Conservation (phyloP, 2,888 invertebrate species). For the Nephrotoma flavescens region DNA sequence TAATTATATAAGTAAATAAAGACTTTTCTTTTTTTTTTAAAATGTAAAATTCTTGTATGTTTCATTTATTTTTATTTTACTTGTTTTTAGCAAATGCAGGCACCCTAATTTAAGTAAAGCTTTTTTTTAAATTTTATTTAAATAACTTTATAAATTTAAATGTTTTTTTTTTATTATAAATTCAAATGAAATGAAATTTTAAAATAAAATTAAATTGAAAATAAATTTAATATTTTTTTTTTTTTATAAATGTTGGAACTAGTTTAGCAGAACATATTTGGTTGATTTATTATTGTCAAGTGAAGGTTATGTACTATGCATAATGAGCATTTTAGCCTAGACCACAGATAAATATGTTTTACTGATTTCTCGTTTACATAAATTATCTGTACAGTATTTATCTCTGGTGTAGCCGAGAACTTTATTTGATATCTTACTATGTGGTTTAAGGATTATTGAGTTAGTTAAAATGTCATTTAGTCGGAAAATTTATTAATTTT, state of each 20-base stretch:
- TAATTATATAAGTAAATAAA: not conserved
- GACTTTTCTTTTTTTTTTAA: not conserved
- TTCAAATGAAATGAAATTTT: not conserved
- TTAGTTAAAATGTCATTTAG: not conserved
- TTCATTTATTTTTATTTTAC: not conserved
- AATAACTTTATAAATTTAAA: not conserved
- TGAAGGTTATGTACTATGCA: too few relatives aligned
- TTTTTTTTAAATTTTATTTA: constrained; percentile 1
- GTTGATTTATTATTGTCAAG: not conserved
- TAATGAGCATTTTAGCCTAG: too few relatives aligned
- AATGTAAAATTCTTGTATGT: not conserved
- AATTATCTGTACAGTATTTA: too few relatives aligned
- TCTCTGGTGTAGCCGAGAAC: too few relatives aligned
- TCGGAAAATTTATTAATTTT: not conserved
- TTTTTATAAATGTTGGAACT: not conserved
- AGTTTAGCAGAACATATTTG: not conserved
- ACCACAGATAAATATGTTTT: too few relatives aligned
- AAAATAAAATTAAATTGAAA: not conserved
- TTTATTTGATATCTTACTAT: too few relatives aligned
- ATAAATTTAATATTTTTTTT: not conserved
- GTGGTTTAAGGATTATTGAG: too few relatives aligned
- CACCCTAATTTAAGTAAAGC: constrained; percentile 27
- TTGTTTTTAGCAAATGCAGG: constrained; percentile 31
- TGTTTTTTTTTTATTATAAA: not conserved
- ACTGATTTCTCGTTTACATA: too few relatives aligned